phyloP scores from a whole-genome alignment of 2,113 vertebrate species.

The Caretta caretta region DNA sequence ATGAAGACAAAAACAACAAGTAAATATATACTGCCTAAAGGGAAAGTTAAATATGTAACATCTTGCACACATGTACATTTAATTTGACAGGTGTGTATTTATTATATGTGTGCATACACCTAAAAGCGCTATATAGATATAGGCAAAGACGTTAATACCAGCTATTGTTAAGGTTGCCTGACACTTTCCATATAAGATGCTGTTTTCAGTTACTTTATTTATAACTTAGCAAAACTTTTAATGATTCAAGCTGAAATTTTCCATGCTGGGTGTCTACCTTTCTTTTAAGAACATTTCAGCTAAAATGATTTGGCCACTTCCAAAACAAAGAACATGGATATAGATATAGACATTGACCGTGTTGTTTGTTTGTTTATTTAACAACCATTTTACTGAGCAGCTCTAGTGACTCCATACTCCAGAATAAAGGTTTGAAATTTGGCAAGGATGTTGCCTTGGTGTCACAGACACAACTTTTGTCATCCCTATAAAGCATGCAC shows the following conservation, averaged over 20 bases:
- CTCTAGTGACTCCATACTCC: background rate
- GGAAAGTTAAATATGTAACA: background rate
- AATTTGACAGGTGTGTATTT: background rate
- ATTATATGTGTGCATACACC: background rate
- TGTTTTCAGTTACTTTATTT: background rate
- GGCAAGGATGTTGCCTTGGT: background rate
- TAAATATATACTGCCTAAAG: background rate
- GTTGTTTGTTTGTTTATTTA: slow-evolving; percentile 35
- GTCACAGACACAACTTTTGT: background rate
- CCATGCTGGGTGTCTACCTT: background rate
- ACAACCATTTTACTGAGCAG: slow-evolving; percentile 37
- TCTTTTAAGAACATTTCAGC: background rate
- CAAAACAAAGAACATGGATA: background rate
- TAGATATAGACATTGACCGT: background rate
- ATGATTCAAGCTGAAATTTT: background rate
- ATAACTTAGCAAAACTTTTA: background rate
- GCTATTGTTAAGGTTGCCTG: background rate
- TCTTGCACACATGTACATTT: background rate
- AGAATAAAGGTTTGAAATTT: slow-evolving; percentile 1
- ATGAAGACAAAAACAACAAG: background rate
- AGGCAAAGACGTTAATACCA: background rate
- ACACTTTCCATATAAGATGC: background rate
- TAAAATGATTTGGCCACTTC: slow-evolving; percentile 16
- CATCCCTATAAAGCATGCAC: background rate
- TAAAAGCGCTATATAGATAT: background rate